Percentiles rank a stretch among this genome's conserved stretches.
These are phyloP conservation scores for Liodrosophila aerea DNA, from an alignment of 2,888 invertebrate species.

Conservation along the genomic window DNA sequence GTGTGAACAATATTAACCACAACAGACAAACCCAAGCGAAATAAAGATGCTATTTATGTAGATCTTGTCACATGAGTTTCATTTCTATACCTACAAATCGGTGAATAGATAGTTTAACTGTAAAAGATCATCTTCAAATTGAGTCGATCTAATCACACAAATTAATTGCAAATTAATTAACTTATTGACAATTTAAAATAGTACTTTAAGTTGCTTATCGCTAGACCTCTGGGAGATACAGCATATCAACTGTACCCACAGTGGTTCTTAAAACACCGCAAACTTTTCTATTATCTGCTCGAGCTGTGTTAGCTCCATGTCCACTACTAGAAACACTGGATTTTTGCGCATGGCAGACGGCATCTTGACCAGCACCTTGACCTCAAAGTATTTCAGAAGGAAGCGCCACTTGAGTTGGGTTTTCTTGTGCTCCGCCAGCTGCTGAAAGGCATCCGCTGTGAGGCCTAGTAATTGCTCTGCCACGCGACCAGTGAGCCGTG, in stretches of 20 bases:
- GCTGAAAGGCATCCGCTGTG: constrained; percentile 83
- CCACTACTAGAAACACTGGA: constrained; percentile 67
- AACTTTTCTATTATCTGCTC: constrained; percentile 70
- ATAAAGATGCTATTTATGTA: constrained; percentile 68
- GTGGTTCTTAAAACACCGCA: constrained; percentile 65
- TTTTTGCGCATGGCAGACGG: constrained; percentile 62
- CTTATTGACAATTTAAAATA: background rate
- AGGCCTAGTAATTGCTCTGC: constrained; percentile 85
- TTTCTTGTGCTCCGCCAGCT: constrained; percentile 84
- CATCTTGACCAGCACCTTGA: constrained; percentile 81
- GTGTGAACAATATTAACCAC: constrained; percentile 51
- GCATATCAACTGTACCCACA: no score
- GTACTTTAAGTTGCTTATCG: background rate
- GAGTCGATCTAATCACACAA: no score
- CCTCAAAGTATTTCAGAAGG: constrained; percentile 86
- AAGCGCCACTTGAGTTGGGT: constrained; percentile 86
- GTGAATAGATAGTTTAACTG: no score
- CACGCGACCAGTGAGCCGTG: constrained; percentile 84
- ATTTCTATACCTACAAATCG: background rate
- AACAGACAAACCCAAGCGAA: constrained; percentile 44
- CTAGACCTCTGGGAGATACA: no score
- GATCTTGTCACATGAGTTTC: constrained; percentile 2
- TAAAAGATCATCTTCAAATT: no score
- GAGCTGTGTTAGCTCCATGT: constrained; percentile 65
- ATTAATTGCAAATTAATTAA: no score